Evolutionary conservation across 2,797 vertebrate species (phyloP).

Genomic region (Nannoperca obscura): DNA sequence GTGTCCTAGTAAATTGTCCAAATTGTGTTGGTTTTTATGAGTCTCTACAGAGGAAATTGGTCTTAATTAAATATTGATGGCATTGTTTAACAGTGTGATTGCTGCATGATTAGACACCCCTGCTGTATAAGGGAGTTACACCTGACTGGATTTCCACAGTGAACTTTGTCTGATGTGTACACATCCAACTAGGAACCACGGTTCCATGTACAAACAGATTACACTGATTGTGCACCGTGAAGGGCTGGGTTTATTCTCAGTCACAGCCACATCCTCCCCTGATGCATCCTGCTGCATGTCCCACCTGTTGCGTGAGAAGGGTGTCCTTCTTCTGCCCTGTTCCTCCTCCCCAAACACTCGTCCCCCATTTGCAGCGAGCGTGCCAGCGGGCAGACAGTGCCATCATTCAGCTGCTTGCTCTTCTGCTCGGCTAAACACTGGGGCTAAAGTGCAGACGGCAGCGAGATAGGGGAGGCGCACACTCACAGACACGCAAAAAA

Average conservation of each 20-base stretch:
- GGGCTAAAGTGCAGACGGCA: conserved; percentile 74
- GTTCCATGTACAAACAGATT: conserved; percentile 11
- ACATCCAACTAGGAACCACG: not conserved
- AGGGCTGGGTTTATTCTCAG: conserved; percentile 43
- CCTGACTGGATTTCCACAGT: conserved; percentile 33
- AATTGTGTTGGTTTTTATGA: conserved; percentile 58
- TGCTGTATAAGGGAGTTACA: conserved; percentile 35
- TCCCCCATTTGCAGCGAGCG: conserved; percentile 36
- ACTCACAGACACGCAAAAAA: conserved; percentile 45
- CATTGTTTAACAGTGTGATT: conserved; percentile 64
- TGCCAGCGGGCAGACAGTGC: conserved; percentile 77
- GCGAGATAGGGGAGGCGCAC: conserved; percentile 52
- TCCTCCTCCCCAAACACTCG: conserved; percentile 39
- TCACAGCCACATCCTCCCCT: conserved; percentile 60
- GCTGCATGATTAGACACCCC: conserved; percentile 47
- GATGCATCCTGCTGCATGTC: conserved; percentile 63
- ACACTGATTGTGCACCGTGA: conserved; percentile 4
- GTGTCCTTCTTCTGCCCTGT: conserved; percentile 68
- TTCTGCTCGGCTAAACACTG: conserved; percentile 74
- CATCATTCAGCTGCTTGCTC: conserved; percentile 81
- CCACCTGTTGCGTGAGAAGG: conserved; percentile 80
- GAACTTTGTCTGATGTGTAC: conserved; percentile 3
- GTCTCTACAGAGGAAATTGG: conserved; percentile 61
- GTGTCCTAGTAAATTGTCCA: conserved; percentile 63
- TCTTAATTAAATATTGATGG: conserved; percentile 67